Conservation (phyloP, 2,888 invertebrate species). For the Ischnus inquisitorius region DNA sequence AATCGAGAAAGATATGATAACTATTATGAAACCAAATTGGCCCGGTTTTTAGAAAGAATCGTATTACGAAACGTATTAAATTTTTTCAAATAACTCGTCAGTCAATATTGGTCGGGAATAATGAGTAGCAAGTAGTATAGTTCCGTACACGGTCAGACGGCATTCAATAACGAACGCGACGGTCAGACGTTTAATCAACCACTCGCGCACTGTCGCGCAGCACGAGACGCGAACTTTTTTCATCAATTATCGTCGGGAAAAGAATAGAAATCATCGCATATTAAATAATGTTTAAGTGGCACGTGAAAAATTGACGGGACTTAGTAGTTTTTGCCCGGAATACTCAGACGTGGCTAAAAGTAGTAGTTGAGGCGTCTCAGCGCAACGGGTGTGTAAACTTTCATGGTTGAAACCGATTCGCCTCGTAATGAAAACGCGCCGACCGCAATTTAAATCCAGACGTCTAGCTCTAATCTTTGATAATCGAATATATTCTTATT, state of each 20-base stretch:
- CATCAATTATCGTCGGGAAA: neutral
- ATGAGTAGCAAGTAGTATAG: too few species aligned
- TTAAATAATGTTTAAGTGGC: neutral
- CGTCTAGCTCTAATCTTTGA: neutral
- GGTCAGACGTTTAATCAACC: neutral
- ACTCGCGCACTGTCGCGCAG: neutral
- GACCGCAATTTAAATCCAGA: neutral
- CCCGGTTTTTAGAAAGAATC: too few species aligned
- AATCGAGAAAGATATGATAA: too few species aligned
- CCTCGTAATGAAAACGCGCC: neutral
- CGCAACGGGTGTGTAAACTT: neutral
- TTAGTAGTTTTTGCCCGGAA: neutral
- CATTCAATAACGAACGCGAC: neutral
- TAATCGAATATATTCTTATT: constrained; percentile 42
- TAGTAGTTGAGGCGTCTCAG: neutral
- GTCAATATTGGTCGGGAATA: too few species aligned
- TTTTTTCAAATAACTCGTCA: too few species aligned
- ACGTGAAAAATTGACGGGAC: neutral
- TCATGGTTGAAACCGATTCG: neutral
- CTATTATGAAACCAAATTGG: too few species aligned
- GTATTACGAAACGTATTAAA: too few species aligned
- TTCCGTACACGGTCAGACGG: neutral
- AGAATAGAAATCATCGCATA: neutral
- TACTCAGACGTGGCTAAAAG: neutral
- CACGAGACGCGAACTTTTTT: neutral